phyloP scores from a whole-genome alignment of 2,888 invertebrate species.

The Ommatoiulus sabulosus region DNA sequence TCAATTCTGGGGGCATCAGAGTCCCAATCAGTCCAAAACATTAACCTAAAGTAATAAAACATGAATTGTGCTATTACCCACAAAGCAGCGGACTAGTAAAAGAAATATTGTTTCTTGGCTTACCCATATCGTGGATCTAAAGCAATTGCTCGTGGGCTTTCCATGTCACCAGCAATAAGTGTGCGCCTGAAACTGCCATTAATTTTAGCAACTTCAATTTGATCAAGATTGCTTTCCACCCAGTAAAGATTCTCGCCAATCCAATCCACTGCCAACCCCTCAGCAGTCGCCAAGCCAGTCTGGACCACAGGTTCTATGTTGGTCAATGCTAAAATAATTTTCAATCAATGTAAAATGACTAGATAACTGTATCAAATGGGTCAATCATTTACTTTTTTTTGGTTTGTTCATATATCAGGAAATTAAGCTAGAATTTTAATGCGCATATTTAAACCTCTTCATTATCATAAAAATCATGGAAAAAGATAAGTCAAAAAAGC shows the following conservation, averaged over 20 bases:
- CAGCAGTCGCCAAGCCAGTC: constrained; percentile 85
- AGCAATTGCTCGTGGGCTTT: constrained; percentile 85
- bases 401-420: too few species aligned
- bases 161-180: constrained; percentile 83
- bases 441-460: too few species aligned
- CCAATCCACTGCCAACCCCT: constrained; percentile 92
- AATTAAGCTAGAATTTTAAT: too few species aligned
- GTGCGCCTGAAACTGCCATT: constrained; percentile 83
- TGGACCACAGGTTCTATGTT: constrained; percentile 85
- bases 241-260: constrained; percentile 87
- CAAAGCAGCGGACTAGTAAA: constrained; percentile 41
- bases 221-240: constrained; percentile 86
- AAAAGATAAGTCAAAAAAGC: constrained; percentile 8
- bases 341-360: neutral
- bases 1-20: constrained; percentile 83
- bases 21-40: constrained; percentile 91
- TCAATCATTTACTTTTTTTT: too few species aligned
- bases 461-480: neutral
- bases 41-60: constrained; percentile 67
- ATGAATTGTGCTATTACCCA: neutral
- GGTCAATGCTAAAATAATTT: constrained; percentile 70
- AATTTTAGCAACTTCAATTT: constrained; percentile 82
- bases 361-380: neutral
- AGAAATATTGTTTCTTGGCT: constrained; percentile 61
- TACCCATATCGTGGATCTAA: constrained; percentile 82